Evolutionary conservation across 2,113 vertebrate species (phyloP).

Genomic region (Oncorhynchus kisutch): DNA sequence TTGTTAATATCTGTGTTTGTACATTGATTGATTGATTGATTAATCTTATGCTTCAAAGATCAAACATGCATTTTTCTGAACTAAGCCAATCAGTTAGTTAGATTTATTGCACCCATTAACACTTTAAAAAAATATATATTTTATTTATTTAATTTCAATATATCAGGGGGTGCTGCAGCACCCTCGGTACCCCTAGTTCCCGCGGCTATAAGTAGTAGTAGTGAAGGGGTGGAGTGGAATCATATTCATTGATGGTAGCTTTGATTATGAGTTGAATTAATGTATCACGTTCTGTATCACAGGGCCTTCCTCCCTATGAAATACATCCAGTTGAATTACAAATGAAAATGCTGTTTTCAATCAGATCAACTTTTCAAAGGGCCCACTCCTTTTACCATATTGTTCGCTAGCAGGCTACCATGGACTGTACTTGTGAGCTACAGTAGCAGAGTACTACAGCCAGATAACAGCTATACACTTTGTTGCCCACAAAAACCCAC

Average conservation of each 20-base stretch:
- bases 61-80: no score
- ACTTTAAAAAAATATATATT: no score
- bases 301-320: background rate
- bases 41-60: no score
- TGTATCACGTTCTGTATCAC: background rate
- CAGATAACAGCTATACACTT: background rate
- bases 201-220: no score
- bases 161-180: no score
- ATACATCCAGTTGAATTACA: background rate
- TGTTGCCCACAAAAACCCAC: background rate
- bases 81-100: no score
- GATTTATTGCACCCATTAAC: no score
- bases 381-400: background rate
- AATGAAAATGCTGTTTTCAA: conserved; percentile 2
- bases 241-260: background rate
- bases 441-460: background rate
- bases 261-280: background rate
- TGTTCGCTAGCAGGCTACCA: background rate
- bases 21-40: no score
- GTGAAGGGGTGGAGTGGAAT: no score
- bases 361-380: conserved; percentile 2
- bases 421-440: background rate
- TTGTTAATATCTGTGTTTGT: no score
- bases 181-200: no score
- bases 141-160: no score